Conservation (phyloP, 2,113 vertebrate species). For the Apteryx mantelli region DNA sequence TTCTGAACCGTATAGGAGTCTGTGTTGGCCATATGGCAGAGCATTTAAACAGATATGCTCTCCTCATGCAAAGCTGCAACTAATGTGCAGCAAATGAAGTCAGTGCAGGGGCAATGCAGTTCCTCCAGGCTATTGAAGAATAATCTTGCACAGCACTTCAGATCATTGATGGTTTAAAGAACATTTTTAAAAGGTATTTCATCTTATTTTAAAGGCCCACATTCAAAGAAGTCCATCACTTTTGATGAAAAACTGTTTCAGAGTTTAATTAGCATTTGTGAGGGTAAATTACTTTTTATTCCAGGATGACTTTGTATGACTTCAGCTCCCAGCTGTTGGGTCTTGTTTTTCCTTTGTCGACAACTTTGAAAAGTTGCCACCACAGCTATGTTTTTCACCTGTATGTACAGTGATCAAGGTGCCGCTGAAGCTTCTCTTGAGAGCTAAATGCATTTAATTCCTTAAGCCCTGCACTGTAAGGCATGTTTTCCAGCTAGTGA, state of each 20-base stretch:
- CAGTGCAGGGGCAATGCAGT: background rate
- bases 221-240: background rate
- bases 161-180: background rate
- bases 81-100: background rate
- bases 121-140: background rate
- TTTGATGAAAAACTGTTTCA: constrained; percentile 4
- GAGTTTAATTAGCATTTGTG: constrained; percentile 30
- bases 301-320: background rate
- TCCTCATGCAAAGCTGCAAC: background rate
- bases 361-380: constrained; percentile 14
- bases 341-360: constrained; percentile 30
- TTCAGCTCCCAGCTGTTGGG: constrained; percentile 27
- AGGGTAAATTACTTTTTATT: constrained; percentile 21
- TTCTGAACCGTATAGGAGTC: background rate
- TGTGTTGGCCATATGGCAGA: background rate
- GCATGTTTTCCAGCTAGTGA: background rate
- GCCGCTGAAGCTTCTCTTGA: background rate
- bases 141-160: background rate
- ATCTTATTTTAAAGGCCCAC: constrained; percentile 4
- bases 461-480: background rate
- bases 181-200: background rate
- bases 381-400: constrained; percentile 7
- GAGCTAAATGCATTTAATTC: background rate
- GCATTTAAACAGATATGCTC: background rate
- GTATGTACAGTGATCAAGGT: background rate